Percentiles rank a stretch among this genome's conserved stretches.
Evolutionary conservation across 2,113 vertebrate species (phyloP).

Genomic region (Phyllostomus hastatus): DNA sequence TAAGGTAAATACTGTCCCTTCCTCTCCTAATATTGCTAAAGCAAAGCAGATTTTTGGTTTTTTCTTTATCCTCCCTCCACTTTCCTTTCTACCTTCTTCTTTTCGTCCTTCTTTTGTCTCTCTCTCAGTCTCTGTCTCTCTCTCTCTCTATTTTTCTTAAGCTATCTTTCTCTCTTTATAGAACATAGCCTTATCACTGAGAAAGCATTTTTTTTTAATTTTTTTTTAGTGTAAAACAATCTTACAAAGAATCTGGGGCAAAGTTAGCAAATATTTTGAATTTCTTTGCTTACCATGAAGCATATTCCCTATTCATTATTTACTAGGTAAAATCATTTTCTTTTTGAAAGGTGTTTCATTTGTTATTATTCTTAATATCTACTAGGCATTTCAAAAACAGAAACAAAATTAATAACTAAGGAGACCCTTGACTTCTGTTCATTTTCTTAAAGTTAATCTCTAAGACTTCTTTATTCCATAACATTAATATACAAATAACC

Average conservation of each 20-base stretch:
- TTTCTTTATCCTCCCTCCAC: neutral
- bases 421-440: neutral
- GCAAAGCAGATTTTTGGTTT: neutral
- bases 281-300: neutral
- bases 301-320: neutral
- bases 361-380: conserved; percentile 6
- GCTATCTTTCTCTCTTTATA: neutral
- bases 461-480: neutral
- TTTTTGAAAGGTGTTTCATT: neutral
- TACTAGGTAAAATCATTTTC: neutral
- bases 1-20: neutral
- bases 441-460: neutral
- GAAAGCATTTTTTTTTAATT: neutral
- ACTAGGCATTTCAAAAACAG: neutral
- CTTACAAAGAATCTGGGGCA: neutral
- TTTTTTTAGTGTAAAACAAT: neutral
- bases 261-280: neutral
- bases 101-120: neutral
- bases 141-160: neutral
- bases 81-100: neutral
- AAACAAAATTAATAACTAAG: neutral
- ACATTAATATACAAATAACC: neutral
- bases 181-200: neutral
- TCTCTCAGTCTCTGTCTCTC: neutral
- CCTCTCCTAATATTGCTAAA: neutral